Conservation (phyloP, 2,797 vertebrate species). For the Dipus sagitta region DNA sequence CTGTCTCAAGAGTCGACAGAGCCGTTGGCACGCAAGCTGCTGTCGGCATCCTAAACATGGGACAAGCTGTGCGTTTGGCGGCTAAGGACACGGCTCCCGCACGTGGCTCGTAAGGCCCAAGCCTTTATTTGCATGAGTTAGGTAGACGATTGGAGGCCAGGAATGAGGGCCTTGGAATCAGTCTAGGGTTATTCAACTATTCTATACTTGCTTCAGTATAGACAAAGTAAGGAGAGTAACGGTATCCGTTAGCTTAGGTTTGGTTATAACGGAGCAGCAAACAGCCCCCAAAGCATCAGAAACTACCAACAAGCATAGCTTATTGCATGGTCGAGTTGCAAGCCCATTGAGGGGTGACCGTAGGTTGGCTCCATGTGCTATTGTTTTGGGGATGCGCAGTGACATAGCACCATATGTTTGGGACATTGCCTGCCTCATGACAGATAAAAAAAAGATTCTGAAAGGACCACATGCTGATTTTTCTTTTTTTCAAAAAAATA, state of each 20-base stretch:
- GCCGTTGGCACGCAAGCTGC: neutral
- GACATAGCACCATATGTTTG: neutral
- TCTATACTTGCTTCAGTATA: neutral
- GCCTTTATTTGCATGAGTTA: constrained; percentile 7
- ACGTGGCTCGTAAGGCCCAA: neutral
- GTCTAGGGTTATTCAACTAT: neutral
- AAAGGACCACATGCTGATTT: neutral
- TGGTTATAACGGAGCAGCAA: neutral
- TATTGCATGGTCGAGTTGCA: neutral
- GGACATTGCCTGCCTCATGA: neutral
- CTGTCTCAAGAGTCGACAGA: neutral
- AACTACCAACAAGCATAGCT: neutral
- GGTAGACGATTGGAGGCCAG: neutral
- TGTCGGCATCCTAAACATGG: neutral
- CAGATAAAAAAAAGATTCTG: neutral
- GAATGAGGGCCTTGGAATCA: neutral
- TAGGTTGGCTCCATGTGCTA: neutral
- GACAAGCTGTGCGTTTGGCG: neutral
- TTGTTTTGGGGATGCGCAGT: neutral
- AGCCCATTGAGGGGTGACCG: neutral
- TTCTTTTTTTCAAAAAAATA: too few relatives aligned
- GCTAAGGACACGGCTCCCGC: neutral
- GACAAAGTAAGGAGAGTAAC: neutral
- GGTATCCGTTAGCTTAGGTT: neutral
- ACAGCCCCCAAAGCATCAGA: neutral